A percentile compares a stretch with the other conserved stretches of the same genome.
phyloP scores from a whole-genome alignment of 2,888 invertebrate genomes.

The Drosophila kuntzei region DNA sequence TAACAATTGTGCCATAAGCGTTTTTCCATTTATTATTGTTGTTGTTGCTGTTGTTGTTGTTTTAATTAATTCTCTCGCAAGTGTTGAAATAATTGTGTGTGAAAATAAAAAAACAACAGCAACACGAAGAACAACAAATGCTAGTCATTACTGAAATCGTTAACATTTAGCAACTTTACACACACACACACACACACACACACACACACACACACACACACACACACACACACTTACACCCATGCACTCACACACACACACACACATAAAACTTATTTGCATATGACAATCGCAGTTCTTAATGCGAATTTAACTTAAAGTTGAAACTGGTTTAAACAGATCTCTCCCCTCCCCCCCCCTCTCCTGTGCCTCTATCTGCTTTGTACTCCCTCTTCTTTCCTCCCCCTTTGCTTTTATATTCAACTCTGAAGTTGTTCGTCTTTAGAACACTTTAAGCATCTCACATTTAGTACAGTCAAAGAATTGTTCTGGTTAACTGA shows the following conservation, averaged over 20 bases:
- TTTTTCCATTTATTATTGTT: conserved; percentile 1
- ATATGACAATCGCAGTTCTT: conserved; percentile 33
- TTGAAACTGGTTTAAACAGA: conserved; percentile 31
- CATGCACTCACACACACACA: not conserved
- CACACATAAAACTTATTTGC: conserved; percentile 20
- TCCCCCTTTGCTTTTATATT: too few species aligned
- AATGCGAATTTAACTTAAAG: conserved; percentile 28
- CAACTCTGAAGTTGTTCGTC: not conserved
- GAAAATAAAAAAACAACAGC: conserved; percentile 16
- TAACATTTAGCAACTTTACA: conserved; percentile 19
- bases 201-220: not conserved
- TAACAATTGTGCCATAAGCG: conserved; percentile 13
- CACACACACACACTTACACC: not conserved
- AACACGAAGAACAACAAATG: conserved; percentile 16
- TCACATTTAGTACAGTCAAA: conserved; percentile 11
- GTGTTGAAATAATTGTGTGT: conserved; percentile 50
- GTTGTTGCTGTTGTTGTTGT: not conserved
- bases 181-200: not conserved
- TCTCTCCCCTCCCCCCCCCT: not conserved
- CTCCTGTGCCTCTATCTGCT: not conserved
- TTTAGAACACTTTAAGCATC: not conserved
- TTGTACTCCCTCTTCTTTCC: not conserved
- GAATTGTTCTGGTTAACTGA: conserved; percentile 1
- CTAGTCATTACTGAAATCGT: conserved; percentile 30
- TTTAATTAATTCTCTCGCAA: conserved; percentile 14